These are phyloP conservation scores for Lasioglossum leucozonium DNA, from an alignment of 2,888 invertebrate species.

Conservation along the genomic window DNA sequence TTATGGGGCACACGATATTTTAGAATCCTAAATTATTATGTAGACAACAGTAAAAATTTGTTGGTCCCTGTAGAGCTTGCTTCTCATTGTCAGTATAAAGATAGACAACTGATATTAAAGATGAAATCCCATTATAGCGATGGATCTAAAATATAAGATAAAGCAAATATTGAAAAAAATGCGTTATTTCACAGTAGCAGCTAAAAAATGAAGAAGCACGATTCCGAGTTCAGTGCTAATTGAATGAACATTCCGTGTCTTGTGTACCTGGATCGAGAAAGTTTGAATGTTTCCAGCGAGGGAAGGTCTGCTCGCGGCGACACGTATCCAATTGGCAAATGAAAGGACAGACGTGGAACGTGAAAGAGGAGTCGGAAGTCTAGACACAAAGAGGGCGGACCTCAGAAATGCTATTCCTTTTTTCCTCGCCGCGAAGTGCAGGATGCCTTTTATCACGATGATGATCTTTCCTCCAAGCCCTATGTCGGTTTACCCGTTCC, in stretches of 20 bases:
- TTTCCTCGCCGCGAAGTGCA: neutral
- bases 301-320: neutral
- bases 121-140: no score
- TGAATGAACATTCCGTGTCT: neutral
- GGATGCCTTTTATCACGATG: slow-evolving; percentile 30
- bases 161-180: neutral
- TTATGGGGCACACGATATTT: no score
- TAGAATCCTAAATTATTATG: no score
- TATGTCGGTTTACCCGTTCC: neutral
- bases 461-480: slow-evolving; percentile 17
- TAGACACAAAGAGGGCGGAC: slow-evolving; percentile 14
- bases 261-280: neutral
- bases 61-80: no score
- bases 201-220: neutral
- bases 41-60: no score
- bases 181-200: neutral
- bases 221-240: neutral
- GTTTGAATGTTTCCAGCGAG: neutral
- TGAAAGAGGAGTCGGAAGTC: slow-evolving; percentile 1
- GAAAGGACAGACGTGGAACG: neutral
- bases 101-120: no score
- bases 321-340: slow-evolving; percentile 3
- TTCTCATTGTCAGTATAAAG: no score
- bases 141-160: no score
- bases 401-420: slow-evolving; percentile 8